Base-by-base conservation (phyloP, 2,888 invertebrate genomes). In the Capitulum mitella region DNA sequence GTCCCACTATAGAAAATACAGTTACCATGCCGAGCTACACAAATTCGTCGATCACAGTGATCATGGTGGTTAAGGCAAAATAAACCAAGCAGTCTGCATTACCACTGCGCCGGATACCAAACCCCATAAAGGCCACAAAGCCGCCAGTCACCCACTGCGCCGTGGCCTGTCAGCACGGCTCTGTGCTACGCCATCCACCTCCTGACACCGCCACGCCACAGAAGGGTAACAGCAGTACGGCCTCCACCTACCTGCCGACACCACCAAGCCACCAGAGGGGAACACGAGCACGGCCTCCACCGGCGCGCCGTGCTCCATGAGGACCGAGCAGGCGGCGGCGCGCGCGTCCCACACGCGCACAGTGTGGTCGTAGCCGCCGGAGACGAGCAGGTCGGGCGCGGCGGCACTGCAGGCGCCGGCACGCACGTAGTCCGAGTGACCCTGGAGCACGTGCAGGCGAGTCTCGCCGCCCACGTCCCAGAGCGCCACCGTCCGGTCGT, bases 391-490 rank as follows among this genome's bases (percentile, higher is more conserved):
- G 84, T 93, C 91, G 29, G 91, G 89, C 1, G 92, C 90, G 37
- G 92, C 89, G 14, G 92, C 91, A 16, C 92, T 94, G 5, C 92
- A 89, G 29, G 92, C 91, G 43, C 96, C 96, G 78, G 94, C 92
- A 79, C 87, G 82, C 22, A 87, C 85, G 82, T 86, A 87, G 82
- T 87, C 87, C 85, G 86, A 83, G 74, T 83, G 83, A 29, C 43
- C 40, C 51, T 64, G 12, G 37, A 58, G 77, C n/a, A 54, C 46
- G 16, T n/a, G 48, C 77, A 40, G 61, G 8, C 77, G 54, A 3
- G 51, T 90, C 86, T 96, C 95, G 80, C 90, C 92, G 0, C 94
- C 90, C 83, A 98, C 92, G 84, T 98, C 97, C 96, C 97, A 97
- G n/a, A 97, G 84, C 81, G 90, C 89, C 10, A 93, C 91, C 12